These are phyloP conservation scores for Channa argus DNA, from an alignment of 2,113 vertebrate species.

Conservation along the genomic window DNA sequence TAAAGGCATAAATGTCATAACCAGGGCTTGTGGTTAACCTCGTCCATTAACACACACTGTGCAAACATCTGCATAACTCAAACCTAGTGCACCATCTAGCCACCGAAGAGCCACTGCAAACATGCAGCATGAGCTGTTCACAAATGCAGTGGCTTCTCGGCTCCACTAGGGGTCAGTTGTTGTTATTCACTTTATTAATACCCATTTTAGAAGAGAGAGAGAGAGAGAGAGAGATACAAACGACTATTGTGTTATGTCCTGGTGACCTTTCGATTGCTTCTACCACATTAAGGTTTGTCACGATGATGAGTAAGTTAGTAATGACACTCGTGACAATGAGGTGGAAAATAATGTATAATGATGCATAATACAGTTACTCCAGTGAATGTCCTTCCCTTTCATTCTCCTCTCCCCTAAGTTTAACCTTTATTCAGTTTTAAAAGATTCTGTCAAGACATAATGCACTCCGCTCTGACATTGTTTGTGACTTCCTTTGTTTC, in stretches of 20 bases:
- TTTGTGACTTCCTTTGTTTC: constrained; percentile 29
- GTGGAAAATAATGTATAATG: background rate
- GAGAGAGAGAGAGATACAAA: background rate
- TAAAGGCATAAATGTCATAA: background rate
- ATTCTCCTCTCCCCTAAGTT: background rate
- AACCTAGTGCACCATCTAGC: background rate
- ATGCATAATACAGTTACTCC: background rate
- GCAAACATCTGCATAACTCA: background rate
- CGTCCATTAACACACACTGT: background rate
- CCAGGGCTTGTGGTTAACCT: background rate
- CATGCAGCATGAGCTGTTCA: background rate
- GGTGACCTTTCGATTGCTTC: background rate
- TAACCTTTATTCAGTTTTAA: constrained; percentile 3
- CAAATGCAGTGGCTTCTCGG: constrained; percentile 36
- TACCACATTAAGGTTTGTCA: background rate
- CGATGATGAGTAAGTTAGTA: background rate
- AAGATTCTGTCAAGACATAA: constrained; percentile 13
- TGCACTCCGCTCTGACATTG: constrained; percentile 1
- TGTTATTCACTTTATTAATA: constrained; percentile 18
- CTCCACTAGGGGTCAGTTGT: constrained; percentile 75
- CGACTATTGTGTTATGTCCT: background rate
- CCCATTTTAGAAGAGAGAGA: background rate
- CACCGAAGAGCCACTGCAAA: too few species aligned
- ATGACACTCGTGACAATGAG: constrained; percentile 4
- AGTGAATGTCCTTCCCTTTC: background rate